Conservation (phyloP, 2,113 vertebrate genomes). For the Corythoichthys intestinalis region DNA sequence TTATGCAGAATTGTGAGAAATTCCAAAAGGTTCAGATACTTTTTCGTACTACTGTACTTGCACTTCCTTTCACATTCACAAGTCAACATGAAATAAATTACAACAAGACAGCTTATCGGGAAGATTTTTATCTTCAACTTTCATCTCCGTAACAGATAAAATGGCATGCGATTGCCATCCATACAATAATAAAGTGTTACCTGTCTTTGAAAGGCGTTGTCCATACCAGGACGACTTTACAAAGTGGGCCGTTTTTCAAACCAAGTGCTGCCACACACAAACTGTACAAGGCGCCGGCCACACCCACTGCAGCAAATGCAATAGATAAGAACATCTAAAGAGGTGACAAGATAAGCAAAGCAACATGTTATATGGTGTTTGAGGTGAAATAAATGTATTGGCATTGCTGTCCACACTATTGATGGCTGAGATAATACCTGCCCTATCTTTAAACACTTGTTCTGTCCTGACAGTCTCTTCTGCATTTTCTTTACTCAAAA, state of each 20-base stretch:
- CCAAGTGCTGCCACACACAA: conserved; percentile 61
- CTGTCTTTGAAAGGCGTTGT: conserved; percentile 58
- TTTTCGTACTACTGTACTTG: too few species aligned
- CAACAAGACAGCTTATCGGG: too few species aligned
- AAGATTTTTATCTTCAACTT: too few species aligned
- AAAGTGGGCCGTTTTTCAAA: conserved; percentile 70
- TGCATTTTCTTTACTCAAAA: too few species aligned
- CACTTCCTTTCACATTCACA: too few species aligned
- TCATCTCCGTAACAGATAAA: not conserved
- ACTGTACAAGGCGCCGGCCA: conserved; percentile 70
- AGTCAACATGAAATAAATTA: too few species aligned
- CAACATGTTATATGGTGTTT: not conserved
- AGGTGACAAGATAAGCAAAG: not conserved
- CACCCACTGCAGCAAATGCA: conserved; percentile 69
- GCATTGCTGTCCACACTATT: not conserved
- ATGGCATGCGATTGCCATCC: too few species aligned
- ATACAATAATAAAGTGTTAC: conserved; percentile 36
- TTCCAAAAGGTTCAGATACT: too few species aligned
- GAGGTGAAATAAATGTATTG: not conserved
- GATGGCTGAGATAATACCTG: not conserved
- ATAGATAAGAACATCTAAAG: conserved; percentile 79
- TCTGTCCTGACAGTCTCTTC: not conserved
- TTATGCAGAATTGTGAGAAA: too few species aligned
- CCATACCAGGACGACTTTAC: conserved; percentile 26
- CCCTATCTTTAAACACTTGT: not conserved